phyloP scores from a whole-genome alignment of 1,140 invertebrate genomes.

The Macrocentrus cingulum region DNA sequence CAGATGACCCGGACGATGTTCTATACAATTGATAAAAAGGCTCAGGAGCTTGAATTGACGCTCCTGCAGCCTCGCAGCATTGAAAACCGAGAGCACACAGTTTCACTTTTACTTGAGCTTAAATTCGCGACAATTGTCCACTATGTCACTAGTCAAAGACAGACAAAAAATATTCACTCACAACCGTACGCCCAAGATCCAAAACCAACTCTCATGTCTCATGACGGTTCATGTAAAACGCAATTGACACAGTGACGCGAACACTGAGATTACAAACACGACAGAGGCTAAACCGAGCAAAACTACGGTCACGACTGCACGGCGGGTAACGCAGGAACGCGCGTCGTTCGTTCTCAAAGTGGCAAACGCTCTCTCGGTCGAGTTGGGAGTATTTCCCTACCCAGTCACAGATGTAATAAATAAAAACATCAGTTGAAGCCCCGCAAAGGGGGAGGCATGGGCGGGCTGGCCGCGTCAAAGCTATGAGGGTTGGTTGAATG shows the following conservation, averaged over 20 bases:
- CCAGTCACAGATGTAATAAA: conserved; percentile 69
- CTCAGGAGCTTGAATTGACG: conserved; percentile 12
- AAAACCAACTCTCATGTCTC: too few species aligned
- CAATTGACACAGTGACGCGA: conserved; percentile 13
- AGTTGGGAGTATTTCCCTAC: conserved; percentile 61
- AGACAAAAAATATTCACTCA: too few species aligned
- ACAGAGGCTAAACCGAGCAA: conserved; percentile 28
- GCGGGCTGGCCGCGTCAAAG: conserved; percentile 43
- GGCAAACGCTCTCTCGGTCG: conserved; percentile 60
- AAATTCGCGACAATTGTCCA: too few species aligned
- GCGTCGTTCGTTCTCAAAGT: conserved; percentile 60
- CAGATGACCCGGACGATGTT: too few species aligned
- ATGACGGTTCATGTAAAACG: too few species aligned
- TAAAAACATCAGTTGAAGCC: conserved; percentile 66
- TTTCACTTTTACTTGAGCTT: not conserved
- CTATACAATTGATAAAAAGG: not conserved
- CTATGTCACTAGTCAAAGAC: too few species aligned
- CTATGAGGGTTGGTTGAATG: conserved; percentile 36
- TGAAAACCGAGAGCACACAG: not conserved
- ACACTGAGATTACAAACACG: conserved; percentile 6
- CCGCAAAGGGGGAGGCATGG: conserved; percentile 34
- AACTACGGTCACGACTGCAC: conserved; percentile 26
- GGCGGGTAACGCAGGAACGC: conserved; percentile 50
- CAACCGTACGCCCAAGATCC: too few species aligned
- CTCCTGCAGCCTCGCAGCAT: conserved; percentile 12